These are phyloP conservation scores for Manis crassicaudata DNA, from an alignment of 2,797 vertebrate species.

Conservation along the genomic window DNA sequence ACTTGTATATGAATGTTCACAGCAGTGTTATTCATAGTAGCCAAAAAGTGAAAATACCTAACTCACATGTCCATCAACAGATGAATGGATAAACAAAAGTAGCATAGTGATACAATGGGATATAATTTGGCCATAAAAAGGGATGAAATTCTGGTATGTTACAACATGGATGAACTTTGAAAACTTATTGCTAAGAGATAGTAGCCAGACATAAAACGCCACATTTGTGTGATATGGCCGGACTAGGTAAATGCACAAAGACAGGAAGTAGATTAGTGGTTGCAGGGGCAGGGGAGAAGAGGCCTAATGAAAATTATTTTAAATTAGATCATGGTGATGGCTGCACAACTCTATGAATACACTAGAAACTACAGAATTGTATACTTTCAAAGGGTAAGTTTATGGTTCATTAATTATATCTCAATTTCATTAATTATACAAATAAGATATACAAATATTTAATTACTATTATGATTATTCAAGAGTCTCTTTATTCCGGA, in stretches of 20 bases:
- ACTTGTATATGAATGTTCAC: not conserved
- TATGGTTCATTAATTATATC: not conserved
- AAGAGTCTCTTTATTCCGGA: not conserved
- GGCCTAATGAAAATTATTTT: not conserved
- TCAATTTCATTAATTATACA: not conserved
- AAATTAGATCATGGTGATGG: not conserved
- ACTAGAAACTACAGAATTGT: not conserved
- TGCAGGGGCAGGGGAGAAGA: fast-evolving
- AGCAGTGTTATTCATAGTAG: not conserved
- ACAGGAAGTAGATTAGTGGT: not conserved
- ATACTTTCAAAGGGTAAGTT: not conserved
- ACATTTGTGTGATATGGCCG: not conserved
- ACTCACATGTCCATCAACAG: not conserved
- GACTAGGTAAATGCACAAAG: not conserved
- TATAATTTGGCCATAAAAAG: not conserved
- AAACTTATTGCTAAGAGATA: not conserved
- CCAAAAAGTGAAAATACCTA: not conserved
- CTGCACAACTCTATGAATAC: not conserved
- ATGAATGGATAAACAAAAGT: not conserved
- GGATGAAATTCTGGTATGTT: not conserved
- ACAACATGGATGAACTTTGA: not conserved
- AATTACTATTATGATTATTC: not conserved
- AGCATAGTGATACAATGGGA: not conserved
- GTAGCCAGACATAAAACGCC: not conserved
- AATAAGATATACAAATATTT: not conserved